A percentile compares a stretch with the other conserved stretches of the same genome.
phyloP scores from a whole-genome alignment of 2,888 invertebrate species.

The Patella caerulea region DNA sequence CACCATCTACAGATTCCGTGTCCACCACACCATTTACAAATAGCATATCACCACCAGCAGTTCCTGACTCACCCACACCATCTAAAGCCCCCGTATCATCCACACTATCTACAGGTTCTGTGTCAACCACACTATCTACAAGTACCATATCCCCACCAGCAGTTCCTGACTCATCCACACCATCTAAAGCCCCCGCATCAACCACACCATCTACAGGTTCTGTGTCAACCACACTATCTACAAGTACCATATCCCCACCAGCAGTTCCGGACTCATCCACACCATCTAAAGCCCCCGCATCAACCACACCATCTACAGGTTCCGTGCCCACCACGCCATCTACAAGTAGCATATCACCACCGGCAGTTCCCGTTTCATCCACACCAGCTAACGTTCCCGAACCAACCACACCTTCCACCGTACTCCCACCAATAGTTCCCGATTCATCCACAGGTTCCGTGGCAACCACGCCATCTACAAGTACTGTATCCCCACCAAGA shows the following conservation, averaged over 20 bases:
- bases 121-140: neutral
- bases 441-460: neutral
- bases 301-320: neutral
- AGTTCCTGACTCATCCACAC: neutral
- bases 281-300: neutral
- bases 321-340: neutral
- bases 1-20: neutral
- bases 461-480: neutral
- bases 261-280: neutral
- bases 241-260: neutral
- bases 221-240: neutral
- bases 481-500: neutral
- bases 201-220: neutral
- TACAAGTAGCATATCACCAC: neutral
- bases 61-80: neutral
- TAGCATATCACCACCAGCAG: neutral
- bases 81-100: neutral
- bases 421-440: neutral
- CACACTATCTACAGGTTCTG: neutral
- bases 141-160: neutral
- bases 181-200: accelerated
- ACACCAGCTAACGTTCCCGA: neutral
- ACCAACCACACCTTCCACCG: neutral
- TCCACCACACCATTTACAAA: neutral
- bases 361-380: neutral